These are phyloP conservation scores for Styela clava DNA, from an alignment of 23 tunicate genomes.

Conservation along the genomic window DNA sequence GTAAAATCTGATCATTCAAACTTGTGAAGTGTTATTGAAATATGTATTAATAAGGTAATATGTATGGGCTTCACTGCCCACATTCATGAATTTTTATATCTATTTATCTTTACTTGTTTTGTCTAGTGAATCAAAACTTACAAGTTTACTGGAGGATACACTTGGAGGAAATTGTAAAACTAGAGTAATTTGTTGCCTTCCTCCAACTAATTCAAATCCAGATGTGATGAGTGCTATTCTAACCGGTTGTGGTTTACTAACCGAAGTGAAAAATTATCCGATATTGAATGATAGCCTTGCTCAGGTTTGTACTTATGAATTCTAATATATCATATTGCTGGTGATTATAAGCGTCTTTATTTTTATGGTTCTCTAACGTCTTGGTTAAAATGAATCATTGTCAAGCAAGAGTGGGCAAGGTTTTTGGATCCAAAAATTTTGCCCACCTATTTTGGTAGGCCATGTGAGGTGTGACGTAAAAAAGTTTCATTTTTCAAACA, in stretches of 20 bases:
- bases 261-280: conserved; percentile 86
- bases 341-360: not conserved
- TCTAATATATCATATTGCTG: not conserved
- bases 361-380: too few species aligned
- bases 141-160: conserved; percentile 71
- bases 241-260: conserved; percentile 83
- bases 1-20: too few species aligned
- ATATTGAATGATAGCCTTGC: conserved; percentile 90
- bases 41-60: too few species aligned
- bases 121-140: conserved; percentile 88
- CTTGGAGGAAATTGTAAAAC: conserved; percentile 97
- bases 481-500: too few species aligned
- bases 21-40: too few species aligned
- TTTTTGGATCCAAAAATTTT: too few species aligned
- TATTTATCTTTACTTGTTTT: not conserved
- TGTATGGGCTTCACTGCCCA: too few species aligned
- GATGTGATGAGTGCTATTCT: conserved; percentile 69
- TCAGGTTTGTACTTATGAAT: conserved; percentile 63
- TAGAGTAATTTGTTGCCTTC: conserved; percentile 83
- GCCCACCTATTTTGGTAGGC: too few species aligned
- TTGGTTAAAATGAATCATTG: too few species aligned
- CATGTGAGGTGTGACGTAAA: too few species aligned
- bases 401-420: too few species aligned
- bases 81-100: too few species aligned
- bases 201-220: conserved; percentile 39